Conservation (phyloP, 2,888 invertebrate genomes). For the Amblyjoppa proteus region DNA sequence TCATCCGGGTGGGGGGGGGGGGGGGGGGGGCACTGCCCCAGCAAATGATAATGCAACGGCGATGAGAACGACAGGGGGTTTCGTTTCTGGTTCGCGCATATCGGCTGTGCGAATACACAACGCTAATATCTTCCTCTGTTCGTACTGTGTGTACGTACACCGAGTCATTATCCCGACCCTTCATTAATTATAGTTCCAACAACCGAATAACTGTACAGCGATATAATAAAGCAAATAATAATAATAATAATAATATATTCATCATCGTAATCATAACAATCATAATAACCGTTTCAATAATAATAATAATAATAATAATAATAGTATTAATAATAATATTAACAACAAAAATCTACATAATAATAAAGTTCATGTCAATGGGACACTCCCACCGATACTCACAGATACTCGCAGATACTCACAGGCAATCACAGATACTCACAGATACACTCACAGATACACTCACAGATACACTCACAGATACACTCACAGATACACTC, state of each 20-base stretch:
- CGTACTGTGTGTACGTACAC: slow-evolving; percentile 8
- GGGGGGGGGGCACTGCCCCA: not conserved
- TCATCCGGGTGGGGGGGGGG: not conserved
- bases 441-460: too few species aligned
- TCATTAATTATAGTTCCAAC: slow-evolving; percentile 32
- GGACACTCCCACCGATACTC: too few species aligned
- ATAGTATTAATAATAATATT: too few species aligned
- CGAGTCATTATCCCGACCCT: not conserved
- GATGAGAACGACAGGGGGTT: slow-evolving; percentile 4
- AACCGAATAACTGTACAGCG: slow-evolving; percentile 3
- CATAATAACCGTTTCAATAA: too few species aligned
- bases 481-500: too few species aligned
- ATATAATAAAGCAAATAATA: slow-evolving; percentile 28
- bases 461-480: too few species aligned
- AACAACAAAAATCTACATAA: too few species aligned
- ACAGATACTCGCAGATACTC: too few species aligned
- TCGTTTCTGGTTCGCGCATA: slow-evolving; percentile 32
- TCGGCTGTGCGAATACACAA: slow-evolving; percentile 47
- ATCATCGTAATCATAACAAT: too few species aligned
- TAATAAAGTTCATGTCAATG: too few species aligned
- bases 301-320: too few species aligned
- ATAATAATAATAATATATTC: not conserved
- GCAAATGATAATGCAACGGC: slow-evolving; percentile 23
- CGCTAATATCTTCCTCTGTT: slow-evolving; percentile 40
- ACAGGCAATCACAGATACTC: too few species aligned